phyloP scores from a whole-genome alignment of 35 echinoderm and acorn worm genomes.

The Nesometra sesokonis region DNA sequence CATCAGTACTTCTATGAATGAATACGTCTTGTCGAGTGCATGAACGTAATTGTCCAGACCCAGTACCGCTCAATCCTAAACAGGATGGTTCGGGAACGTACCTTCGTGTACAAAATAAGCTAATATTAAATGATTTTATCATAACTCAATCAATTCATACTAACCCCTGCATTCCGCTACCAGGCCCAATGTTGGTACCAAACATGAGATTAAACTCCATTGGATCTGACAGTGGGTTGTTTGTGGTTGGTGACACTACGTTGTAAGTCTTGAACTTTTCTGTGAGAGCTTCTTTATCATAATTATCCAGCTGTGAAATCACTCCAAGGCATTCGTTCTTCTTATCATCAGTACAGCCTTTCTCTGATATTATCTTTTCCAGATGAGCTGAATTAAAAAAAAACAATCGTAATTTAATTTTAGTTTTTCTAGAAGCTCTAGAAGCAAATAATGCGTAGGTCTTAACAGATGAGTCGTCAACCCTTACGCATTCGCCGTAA shows the following conservation, averaged over 20 bases:
- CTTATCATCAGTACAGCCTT: conserved; percentile 49
- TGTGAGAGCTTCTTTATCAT: conserved; percentile 38
- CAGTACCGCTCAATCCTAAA: too few relatives aligned
- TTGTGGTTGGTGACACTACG: conserved; percentile 77
- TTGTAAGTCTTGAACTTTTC: conserved; percentile 64
- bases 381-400: conserved; percentile 43
- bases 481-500: too few relatives aligned
- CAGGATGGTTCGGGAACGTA: too few relatives aligned
- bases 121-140: too few relatives aligned
- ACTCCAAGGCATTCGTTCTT: conserved; percentile 47
- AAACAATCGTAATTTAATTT: neutral
- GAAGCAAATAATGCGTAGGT: neutral
- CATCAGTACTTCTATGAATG: too few relatives aligned
- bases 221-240: conserved; percentile 76
- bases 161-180: conserved; percentile 77
- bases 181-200: conserved; percentile 70
- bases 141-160: conserved; percentile 7
- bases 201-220: conserved; percentile 96
- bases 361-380: conserved; percentile 62
- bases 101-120: too few relatives aligned
- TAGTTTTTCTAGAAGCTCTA: too few relatives aligned
- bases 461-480: too few relatives aligned
- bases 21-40: too few relatives aligned
- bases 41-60: too few relatives aligned
- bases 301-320: conserved; percentile 63